Conservation (phyloP, 2,113 vertebrate species). For the cat (Felis catus) region F.catus_Fca126_mat1.0 CM031419.1:50961001-50961500, state of each 20-base stretch:
- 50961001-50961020: not conserved
- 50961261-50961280: not conserved
- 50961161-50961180: not conserved
- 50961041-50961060: not conserved
- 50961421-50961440: not conserved
- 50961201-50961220: not conserved
- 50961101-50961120: not conserved
- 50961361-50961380: not conserved
- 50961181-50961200: not conserved
- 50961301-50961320: not conserved
- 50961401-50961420: not conserved
- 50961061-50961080: not conserved
- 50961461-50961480: not conserved
- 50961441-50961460: not conserved
- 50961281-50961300: not conserved
- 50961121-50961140: not conserved
- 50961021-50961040: not conserved
- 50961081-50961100: not conserved
- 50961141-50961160: not conserved
- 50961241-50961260: not conserved
- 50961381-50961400: not conserved
- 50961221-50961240: not conserved
- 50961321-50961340: not conserved
- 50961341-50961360: not conserved
- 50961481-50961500: not conserved